phyloP scores from a whole-genome alignment of 2,113 vertebrate species.

The Geococcyx californianus region DNA sequence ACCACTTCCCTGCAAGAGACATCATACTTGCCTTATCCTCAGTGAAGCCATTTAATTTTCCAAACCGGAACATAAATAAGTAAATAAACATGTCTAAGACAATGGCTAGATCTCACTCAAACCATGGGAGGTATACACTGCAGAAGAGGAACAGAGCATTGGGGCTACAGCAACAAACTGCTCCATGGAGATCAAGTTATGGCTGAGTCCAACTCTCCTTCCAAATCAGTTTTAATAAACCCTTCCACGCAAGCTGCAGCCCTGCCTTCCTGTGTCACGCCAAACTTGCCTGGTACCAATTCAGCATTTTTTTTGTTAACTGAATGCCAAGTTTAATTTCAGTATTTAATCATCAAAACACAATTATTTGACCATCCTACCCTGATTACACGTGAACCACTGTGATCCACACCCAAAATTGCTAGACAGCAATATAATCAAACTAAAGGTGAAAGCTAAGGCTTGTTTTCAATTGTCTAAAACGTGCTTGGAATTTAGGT shows the following conservation, averaged over 20 bases:
- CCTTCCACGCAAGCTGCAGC: background rate
- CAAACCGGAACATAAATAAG: background rate
- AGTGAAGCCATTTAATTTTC: background rate
- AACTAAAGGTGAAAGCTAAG: background rate
- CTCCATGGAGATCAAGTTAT: background rate
- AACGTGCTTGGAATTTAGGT: background rate
- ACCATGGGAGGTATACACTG: accelerated
- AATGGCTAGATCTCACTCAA: background rate
- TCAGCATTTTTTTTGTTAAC: background rate
- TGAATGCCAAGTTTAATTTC: background rate
- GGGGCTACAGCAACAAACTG: background rate
- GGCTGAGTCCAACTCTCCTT: background rate
- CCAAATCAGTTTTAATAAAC: background rate
- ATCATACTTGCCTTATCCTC: background rate
- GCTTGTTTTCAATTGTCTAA: background rate
- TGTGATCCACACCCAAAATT: background rate
- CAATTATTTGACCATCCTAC: background rate
- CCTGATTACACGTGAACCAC: background rate
- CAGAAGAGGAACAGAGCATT: background rate
- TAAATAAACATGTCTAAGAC: background rate
- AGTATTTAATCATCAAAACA: background rate
- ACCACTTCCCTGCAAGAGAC: background rate
- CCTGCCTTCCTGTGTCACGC: background rate
- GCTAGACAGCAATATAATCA: background rate
- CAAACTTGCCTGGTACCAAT: background rate